phyloP scores from a whole-genome alignment of 2,797 vertebrate species.

The Triplophysa bombifrons region DNA sequence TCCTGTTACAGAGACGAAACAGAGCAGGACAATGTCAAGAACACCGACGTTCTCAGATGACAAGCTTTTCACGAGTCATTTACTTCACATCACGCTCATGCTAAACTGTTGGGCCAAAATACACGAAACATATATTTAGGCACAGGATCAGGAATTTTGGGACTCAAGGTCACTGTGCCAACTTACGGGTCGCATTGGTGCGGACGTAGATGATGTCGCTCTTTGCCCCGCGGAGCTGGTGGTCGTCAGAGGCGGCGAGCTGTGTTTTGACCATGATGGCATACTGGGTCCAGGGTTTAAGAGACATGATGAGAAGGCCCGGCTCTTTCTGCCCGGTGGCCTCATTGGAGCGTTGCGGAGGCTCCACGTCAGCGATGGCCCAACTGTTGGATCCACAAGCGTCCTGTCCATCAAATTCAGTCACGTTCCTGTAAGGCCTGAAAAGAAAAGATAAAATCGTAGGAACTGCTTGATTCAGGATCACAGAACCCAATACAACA shows the following conservation, averaged over 20 bases:
- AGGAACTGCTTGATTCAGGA: neutral
- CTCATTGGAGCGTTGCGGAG: slow-evolving; percentile 80
- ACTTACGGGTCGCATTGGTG: slow-evolving; percentile 91
- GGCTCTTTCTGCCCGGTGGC: slow-evolving; percentile 79
- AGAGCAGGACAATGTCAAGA: neutral
- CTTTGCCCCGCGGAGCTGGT: slow-evolving; percentile 90
- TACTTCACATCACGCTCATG: neutral
- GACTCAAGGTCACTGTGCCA: no score
- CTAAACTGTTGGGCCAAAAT: no score
- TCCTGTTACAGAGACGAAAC: slow-evolving; percentile 69
- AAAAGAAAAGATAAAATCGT: neutral
- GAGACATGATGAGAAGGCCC: slow-evolving; percentile 81
- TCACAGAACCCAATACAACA: neutral
- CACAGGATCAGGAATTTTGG: no score
- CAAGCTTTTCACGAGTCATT: slow-evolving; percentile 35
- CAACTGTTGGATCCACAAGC: slow-evolving; percentile 98
- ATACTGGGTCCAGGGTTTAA: slow-evolving; percentile 98
- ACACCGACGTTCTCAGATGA: slow-evolving; percentile 10
- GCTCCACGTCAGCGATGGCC: slow-evolving; percentile 92
- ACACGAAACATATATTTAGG: no score
- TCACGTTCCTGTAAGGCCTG: slow-evolving; percentile 92
- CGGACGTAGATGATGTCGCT: slow-evolving; percentile 94
- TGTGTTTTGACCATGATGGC: slow-evolving; percentile 96
- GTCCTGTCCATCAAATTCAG: slow-evolving; percentile 96
- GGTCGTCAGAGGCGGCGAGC: slow-evolving; percentile 91